Conservation (phyloP, 2,888 invertebrate species). For the Terebella lapidaria region DNA sequence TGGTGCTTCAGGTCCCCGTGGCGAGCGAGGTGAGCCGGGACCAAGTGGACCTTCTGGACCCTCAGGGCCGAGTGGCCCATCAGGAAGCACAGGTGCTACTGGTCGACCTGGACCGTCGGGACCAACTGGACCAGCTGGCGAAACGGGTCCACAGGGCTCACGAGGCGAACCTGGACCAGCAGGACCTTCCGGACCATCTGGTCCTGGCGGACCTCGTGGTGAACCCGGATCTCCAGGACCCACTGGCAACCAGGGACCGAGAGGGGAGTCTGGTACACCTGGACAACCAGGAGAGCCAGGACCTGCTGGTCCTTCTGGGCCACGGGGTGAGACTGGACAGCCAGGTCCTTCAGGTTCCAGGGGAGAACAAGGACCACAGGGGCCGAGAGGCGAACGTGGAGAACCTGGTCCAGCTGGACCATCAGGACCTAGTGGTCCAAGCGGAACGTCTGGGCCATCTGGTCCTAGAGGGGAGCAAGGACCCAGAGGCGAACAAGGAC, state of each 20-base stretch:
- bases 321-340: slow-evolving; percentile 31
- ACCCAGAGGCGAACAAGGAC: slow-evolving; percentile 1
- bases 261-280: slow-evolving; percentile 21
- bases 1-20: slow-evolving; percentile 5
- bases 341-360: slow-evolving; percentile 62
- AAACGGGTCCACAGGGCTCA: slow-evolving; percentile 13
- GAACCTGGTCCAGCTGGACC: slow-evolving; percentile 6
- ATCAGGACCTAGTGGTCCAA: slow-evolving; percentile 4
- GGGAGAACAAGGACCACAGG: slow-evolving; percentile 7
- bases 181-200: slow-evolving; percentile 18
- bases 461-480: neutral
- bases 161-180: slow-evolving; percentile 5
- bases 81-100: slow-evolving; percentile 9
- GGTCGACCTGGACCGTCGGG: slow-evolving; percentile 18
- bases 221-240: slow-evolving; percentile 15
- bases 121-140: slow-evolving; percentile 16
- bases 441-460: slow-evolving; percentile 2
- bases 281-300: slow-evolving; percentile 57
- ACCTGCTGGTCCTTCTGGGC: slow-evolving; percentile 21
- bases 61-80: slow-evolving; percentile 9
- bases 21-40: slow-evolving; percentile 20
- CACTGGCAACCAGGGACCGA: slow-evolving; percentile 17
- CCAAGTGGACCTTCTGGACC: slow-evolving; percentile 17
- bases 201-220: slow-evolving; percentile 16
- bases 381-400: neutral